phyloP scores from a whole-genome alignment of 2,888 invertebrate species.

The Lasioglossum leucozonium region DNA sequence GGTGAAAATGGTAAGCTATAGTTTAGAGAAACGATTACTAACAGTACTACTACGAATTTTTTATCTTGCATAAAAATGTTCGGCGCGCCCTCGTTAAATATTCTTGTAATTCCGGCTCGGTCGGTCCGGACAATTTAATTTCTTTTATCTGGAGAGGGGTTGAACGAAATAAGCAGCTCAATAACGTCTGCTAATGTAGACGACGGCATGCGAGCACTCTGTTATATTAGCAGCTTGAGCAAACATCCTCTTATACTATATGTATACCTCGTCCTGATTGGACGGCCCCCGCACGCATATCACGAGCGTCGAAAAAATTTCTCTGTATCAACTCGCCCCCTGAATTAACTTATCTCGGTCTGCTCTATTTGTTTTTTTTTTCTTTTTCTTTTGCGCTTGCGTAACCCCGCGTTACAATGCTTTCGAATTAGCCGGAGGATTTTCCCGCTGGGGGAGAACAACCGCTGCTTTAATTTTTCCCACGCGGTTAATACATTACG shows the following conservation, averaged over 20 bases:
- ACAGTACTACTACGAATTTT: too few species aligned
- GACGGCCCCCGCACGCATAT: not conserved
- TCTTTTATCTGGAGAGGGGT: not conserved
- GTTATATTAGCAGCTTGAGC: slow-evolving; percentile 1
- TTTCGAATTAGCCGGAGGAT: not conserved
- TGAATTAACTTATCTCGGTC: not conserved
- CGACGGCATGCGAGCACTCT: not conserved
- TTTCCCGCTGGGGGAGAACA: too few species aligned
- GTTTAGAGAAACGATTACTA: too few species aligned
- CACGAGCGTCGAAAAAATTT: not conserved
- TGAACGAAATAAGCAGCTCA: not conserved
- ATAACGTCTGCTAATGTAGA: not conserved
- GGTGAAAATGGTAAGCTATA: too few species aligned
- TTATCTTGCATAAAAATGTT: not conserved
- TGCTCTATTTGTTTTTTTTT: not conserved
- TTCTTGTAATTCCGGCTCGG: not conserved
- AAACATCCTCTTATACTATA: not conserved
- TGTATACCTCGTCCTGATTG: not conserved
- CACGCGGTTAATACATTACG: too few species aligned
- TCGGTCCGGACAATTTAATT: not conserved
- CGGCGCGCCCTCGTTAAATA: not conserved
- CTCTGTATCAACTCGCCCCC: not conserved
- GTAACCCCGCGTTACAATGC: not conserved
- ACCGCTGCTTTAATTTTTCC: too few species aligned
- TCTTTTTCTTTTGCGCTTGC: not conserved